phyloP scores from a whole-genome alignment of 2,888 invertebrate genomes.

The Phyllotreta striolata region DNA sequence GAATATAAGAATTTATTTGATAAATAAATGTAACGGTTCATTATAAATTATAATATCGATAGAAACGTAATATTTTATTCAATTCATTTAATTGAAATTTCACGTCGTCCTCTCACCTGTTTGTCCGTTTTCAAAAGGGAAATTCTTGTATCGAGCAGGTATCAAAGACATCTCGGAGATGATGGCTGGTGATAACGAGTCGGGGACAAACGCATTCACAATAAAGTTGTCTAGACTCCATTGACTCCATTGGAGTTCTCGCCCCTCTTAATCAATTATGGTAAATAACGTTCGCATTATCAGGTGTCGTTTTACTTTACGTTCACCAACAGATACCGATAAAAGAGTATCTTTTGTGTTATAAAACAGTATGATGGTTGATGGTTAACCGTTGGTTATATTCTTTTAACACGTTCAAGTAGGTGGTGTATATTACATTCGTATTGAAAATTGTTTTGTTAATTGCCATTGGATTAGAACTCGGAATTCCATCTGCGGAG shows the following conservation, averaged over 20 bases:
- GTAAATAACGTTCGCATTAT: slow-evolving; percentile 13
- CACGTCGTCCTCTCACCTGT: slow-evolving; percentile 8
- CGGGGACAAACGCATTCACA: neutral
- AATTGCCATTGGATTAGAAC: too few relatives aligned
- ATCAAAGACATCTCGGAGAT: slow-evolving; percentile 11
- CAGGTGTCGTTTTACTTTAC: slow-evolving; percentile 12
- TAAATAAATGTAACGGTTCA: too few relatives aligned
- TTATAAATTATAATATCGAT: neutral
- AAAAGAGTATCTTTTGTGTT: too few relatives aligned
- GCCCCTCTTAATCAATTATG: slow-evolving; percentile 18
- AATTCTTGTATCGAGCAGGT: slow-evolving; percentile 11
- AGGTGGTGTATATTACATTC: too few relatives aligned
- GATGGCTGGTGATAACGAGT: slow-evolving; percentile 8
- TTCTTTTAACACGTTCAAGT: too few relatives aligned
- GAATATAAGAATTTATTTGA: too few relatives aligned
- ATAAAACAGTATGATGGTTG: too few relatives aligned
- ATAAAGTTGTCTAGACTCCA: slow-evolving; percentile 14
- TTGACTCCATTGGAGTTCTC: neutral
- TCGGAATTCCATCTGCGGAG: too few relatives aligned
- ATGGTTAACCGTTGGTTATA: too few relatives aligned
- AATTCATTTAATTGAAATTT: slow-evolving; percentile 13
- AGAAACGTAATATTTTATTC: slow-evolving; percentile 1
- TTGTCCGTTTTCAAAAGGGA: slow-evolving; percentile 6
- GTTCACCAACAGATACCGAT: too few relatives aligned
- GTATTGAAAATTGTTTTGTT: too few relatives aligned